These are phyloP conservation scores for Loris lydekkerianus DNA, from an alignment of 2,797 vertebrate genomes.

Conservation along the genomic window DNA sequence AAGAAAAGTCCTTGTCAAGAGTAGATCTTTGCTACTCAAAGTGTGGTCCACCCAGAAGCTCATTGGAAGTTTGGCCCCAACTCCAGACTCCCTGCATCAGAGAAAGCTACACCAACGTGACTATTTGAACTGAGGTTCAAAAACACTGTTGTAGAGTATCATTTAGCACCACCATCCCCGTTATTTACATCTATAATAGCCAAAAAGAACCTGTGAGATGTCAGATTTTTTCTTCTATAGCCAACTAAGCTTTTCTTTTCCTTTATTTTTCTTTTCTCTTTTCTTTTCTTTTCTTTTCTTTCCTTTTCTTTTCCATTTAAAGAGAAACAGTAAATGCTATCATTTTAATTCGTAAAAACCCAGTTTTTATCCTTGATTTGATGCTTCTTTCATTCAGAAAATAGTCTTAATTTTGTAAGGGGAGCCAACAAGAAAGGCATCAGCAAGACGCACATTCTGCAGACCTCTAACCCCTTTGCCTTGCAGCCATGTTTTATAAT, in stretches of 20 bases:
- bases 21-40: background rate
- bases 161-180: background rate
- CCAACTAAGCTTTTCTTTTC: background rate
- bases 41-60: background rate
- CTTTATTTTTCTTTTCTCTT: too few species aligned
- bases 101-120: background rate
- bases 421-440: background rate
- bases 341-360: background rate
- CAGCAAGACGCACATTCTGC: background rate
- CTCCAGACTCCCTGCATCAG: background rate
- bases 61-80: background rate
- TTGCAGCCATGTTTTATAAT: background rate
- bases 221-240: background rate
- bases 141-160: background rate
- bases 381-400: background rate
- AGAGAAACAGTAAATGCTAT: background rate
- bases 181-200: background rate
- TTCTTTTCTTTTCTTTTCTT: background rate
- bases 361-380: constrained; percentile 4
- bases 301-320: background rate
- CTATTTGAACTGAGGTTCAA: background rate
- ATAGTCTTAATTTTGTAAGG: background rate
- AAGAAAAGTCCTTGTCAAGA: background rate
- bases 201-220: background rate
- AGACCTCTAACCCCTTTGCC: background rate